A percentile compares a stretch with the other conserved stretches of the same genome.
Evolutionary conservation across 2,888 invertebrate genomes (phyloP).

Genomic region (Dynastes tityus): DNA sequence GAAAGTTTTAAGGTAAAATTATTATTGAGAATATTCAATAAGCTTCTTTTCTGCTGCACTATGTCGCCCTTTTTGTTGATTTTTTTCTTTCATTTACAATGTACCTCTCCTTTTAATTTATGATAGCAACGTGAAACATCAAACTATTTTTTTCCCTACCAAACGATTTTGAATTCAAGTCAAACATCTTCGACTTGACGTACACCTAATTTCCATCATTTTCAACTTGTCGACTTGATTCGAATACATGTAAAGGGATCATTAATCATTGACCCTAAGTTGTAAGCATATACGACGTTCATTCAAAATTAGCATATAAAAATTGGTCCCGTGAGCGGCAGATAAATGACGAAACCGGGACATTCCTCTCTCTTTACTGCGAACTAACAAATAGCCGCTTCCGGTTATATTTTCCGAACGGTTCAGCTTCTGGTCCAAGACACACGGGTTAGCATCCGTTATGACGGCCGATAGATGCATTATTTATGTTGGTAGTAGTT

Average conservation of each 20-base stretch:
- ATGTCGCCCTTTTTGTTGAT: too few species aligned
- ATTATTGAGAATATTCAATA: too few species aligned
- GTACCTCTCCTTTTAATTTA: too few species aligned
- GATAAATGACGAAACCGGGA: slow-evolving; percentile 1
- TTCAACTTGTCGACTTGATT: slow-evolving; percentile 15
- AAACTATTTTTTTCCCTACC: neutral
- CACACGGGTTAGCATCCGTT: neutral
- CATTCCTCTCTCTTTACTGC: neutral
- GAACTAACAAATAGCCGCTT: slow-evolving; percentile 21
- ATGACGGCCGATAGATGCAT: slow-evolving; percentile 11
- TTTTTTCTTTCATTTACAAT: too few species aligned
- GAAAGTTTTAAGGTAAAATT: too few species aligned
- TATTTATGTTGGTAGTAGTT: neutral
- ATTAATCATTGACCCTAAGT: slow-evolving; percentile 15
- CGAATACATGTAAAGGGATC: slow-evolving; percentile 4
- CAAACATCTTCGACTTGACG: neutral
- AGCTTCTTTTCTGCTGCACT: too few species aligned
- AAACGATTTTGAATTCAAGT: neutral
- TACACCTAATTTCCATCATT: neutral
- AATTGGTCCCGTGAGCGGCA: neutral
- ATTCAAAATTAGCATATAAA: slow-evolving; percentile 25
- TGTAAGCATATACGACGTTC: neutral
- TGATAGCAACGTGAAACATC: neutral
- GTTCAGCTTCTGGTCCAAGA: neutral
- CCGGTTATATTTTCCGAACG: slow-evolving; percentile 25